phyloP scores from a whole-genome alignment of 2,888 invertebrate genomes.

The Drosophila borealis region DNA sequence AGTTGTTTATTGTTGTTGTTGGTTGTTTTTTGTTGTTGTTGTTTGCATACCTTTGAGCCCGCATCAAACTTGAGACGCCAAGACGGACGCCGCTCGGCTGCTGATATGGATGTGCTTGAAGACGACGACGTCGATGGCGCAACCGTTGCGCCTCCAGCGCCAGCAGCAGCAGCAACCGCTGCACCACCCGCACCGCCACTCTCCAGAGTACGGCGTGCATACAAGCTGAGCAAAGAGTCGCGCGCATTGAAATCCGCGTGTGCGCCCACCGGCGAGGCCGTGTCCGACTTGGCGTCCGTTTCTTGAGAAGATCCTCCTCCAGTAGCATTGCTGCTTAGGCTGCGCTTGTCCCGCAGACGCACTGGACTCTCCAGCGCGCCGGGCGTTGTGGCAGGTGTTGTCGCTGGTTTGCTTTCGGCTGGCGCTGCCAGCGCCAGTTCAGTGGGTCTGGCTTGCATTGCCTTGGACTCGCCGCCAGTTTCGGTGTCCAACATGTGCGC shows the following conservation, averaged over 20 bases:
- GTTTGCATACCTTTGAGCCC: conserved; percentile 91
- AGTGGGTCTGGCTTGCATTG: conserved; percentile 51
- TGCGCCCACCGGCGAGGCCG: conserved; percentile 57
- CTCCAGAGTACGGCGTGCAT: conserved; percentile 69
- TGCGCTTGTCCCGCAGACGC: conserved; percentile 83
- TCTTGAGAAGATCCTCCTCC: conserved; percentile 45
- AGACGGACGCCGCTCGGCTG: conserved; percentile 92
- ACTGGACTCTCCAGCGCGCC: conserved; percentile 80
- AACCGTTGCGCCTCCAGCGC: conserved; percentile 33
- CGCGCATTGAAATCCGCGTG: conserved; percentile 74
- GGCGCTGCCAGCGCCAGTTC: conserved; percentile 52
- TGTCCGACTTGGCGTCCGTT: conserved; percentile 60
- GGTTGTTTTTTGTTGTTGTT: conserved; percentile 40
- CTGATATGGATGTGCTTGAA: conserved; percentile 51
- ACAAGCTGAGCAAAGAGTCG: conserved; percentile 66
- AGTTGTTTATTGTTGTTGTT: conserved; percentile 29
- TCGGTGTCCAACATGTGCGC: conserved; percentile 18
- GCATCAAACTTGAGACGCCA: conserved; percentile 96
- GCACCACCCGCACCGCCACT: conserved; percentile 41
- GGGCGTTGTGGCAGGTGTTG: conserved; percentile 79
- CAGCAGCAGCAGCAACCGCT: conserved; percentile 35
- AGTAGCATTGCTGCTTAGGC: conserved; percentile 56
- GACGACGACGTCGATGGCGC: conserved; percentile 49
- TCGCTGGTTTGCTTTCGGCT: conserved; percentile 28
- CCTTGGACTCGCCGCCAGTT: conserved; percentile 13